Percentiles rank a stretch among this genome's conserved stretches.
Conservation (phyloP, 1,140 invertebrate species). For the Calliopsis andreniformis region DNA sequence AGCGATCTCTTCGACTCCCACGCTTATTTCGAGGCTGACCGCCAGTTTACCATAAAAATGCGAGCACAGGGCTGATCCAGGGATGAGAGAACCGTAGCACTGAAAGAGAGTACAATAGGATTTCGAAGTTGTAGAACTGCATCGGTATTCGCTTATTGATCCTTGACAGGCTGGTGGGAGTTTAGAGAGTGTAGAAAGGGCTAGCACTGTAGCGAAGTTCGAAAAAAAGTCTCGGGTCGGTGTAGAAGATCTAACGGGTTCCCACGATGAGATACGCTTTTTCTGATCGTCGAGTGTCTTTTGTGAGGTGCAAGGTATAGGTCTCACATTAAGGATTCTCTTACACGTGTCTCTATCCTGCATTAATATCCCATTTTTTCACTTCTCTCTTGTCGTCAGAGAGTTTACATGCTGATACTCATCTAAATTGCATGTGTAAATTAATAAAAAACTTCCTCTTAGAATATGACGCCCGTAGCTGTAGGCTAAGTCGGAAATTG, state of each 20-base stretch:
- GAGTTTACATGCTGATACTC: conserved; percentile 15
- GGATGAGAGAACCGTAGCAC: conserved; percentile 53
- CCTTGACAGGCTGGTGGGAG: conserved; percentile 71
- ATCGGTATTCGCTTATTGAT: conserved; percentile 71
- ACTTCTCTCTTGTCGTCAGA: not conserved
- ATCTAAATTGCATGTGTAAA: not conserved
- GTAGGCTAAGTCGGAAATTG: conserved; percentile 50
- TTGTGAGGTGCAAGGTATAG: too few relatives aligned
- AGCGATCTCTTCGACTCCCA: conserved; percentile 77
- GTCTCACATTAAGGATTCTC: too few relatives aligned
- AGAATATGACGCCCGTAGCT: conserved; percentile 23
- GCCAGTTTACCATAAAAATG: conserved; percentile 76
- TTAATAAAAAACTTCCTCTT: conserved; percentile 18
- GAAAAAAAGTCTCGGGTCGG: conserved; percentile 53
- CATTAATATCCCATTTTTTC: not conserved
- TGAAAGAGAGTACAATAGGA: conserved; percentile 59
- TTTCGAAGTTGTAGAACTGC: conserved; percentile 60
- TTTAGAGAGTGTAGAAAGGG: conserved; percentile 68
- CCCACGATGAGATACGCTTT: conserved; percentile 69
- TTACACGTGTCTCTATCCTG: not conserved
- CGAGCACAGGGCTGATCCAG: conserved; percentile 68
- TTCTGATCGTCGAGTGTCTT: too few relatives aligned
- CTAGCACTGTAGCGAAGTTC: conserved; percentile 61
- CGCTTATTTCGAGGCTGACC: conserved; percentile 76
- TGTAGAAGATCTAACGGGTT: conserved; percentile 69